These are phyloP conservation scores for Drosophila malerkotliana DNA, from an alignment of 1,140 invertebrate species.

Conservation along the genomic window DNA sequence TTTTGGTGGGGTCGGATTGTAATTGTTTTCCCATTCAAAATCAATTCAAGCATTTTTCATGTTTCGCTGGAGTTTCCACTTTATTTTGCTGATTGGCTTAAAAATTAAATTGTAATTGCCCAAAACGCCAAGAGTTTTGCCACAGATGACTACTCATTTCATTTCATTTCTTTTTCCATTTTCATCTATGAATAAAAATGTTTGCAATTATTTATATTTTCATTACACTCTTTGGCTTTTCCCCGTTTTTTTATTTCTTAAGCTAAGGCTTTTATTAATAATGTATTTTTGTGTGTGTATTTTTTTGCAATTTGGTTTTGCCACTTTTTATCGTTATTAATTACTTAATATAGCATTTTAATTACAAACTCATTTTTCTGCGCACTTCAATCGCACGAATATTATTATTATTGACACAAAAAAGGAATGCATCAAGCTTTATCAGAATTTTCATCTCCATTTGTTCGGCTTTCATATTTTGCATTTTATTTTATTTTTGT, in stretches of 20 bases:
- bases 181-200: constrained; percentile 15
- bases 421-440: constrained; percentile 51
- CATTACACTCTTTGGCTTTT: constrained; percentile 20
- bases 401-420: constrained; percentile 53
- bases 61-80: constrained; percentile 45
- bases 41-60: constrained; percentile 39
- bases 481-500: constrained; percentile 37
- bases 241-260: constrained; percentile 42
- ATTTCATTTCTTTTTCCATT: constrained; percentile 32
- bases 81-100: constrained; percentile 64
- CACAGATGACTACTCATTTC: constrained; percentile 37
- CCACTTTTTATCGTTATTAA: constrained; percentile 42
- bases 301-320: constrained; percentile 19
- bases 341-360: constrained; percentile 71
- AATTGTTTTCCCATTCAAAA: constrained; percentile 36
- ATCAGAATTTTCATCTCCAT: constrained; percentile 37
- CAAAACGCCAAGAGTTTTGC: constrained; percentile 45
- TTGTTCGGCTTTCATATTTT: constrained; percentile 26
- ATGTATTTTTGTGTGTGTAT: constrained; percentile 27
- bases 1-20: neutral
- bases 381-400: constrained; percentile 38
- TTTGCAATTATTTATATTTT: constrained; percentile 26
- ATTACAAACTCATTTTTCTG: constrained; percentile 66
- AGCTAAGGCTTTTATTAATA: constrained; percentile 56
- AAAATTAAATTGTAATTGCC: constrained; percentile 63